Evolutionary conservation across 2,797 vertebrate genomes (phyloP).

Genomic region (Peromyscus eremicus): DNA sequence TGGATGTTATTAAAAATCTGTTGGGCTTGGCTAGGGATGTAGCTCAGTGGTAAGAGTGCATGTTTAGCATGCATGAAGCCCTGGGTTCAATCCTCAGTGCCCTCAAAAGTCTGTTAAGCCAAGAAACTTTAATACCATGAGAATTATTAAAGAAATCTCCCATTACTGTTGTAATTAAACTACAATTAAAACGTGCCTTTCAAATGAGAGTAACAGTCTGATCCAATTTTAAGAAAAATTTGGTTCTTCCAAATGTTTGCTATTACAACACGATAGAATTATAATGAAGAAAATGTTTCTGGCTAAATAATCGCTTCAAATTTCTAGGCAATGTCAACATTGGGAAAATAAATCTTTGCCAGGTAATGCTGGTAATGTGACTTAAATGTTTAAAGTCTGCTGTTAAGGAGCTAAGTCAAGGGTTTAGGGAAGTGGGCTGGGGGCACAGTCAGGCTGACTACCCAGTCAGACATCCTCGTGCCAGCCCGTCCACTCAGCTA

Average conservation of each 20-base stretch:
- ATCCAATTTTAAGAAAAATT: conserved; percentile 58
- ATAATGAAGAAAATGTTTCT: conserved; percentile 49
- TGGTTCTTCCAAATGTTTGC: conserved; percentile 38
- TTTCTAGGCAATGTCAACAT: conserved; percentile 13
- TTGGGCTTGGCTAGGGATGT: neutral
- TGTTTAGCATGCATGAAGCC: neutral
- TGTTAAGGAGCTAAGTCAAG: neutral
- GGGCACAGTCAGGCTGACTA: neutral
- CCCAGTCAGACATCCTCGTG: neutral
- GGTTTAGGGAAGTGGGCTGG: neutral
- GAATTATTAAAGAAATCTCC: conserved; percentile 65
- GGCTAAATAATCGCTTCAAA: conserved; percentile 58
- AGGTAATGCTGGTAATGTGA: neutral
- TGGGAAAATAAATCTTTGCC: conserved; percentile 25
- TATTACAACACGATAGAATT: conserved; percentile 30
- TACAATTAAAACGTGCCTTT: conserved; percentile 41
- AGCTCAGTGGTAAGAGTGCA: neutral
- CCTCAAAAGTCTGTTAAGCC: conserved; percentile 32
- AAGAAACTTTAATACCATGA: conserved; percentile 62
- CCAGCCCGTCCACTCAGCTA: conserved; percentile 2
- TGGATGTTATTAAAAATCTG: conserved; percentile 69
- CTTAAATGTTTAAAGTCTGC: neutral
- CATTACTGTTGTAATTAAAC: conserved; percentile 61
- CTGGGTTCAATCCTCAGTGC: neutral
- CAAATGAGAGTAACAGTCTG: conserved; percentile 32